Evolutionary conservation across 2,113 vertebrate species (phyloP).

Genomic region (Stomatorhinus ivindoensis): DNA sequence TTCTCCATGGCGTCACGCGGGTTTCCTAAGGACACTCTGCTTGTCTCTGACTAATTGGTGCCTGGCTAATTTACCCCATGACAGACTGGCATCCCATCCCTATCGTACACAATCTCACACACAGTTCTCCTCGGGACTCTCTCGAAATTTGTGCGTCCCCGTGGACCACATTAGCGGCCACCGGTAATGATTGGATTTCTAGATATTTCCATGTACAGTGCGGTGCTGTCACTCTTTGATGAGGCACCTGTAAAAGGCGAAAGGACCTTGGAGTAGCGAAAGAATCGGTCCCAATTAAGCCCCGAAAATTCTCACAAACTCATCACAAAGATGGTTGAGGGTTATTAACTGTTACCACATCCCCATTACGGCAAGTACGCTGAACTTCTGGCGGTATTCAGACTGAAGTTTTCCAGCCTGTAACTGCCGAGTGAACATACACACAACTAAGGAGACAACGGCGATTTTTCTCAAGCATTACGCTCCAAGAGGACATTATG

Average conservation of each 20-base stretch:
- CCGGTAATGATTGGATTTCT: neutral
- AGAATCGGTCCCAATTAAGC: neutral
- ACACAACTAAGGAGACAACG: neutral
- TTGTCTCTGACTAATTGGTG: neutral
- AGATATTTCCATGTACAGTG: neutral
- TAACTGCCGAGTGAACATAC: neutral
- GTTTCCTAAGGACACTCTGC: neutral
- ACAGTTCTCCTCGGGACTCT: neutral
- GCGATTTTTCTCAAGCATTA: neutral
- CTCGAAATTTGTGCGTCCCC: neutral
- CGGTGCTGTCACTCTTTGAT: neutral
- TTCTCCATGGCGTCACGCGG: neutral
- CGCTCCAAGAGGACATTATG: neutral
- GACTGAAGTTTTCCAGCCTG: neutral
- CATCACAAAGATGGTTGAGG: neutral
- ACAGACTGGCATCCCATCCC: neutral
- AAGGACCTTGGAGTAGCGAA: neutral
- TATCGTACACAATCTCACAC: neutral
- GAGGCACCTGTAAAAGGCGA: neutral
- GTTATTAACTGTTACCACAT: neutral
- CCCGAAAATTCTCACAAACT: neutral
- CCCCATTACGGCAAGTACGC: neutral
- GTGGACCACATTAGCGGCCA: neutral
- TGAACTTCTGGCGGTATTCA: neutral
- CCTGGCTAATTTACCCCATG: neutral